Evolutionary conservation across 2,797 vertebrate species (phyloP).

Genomic region (Lepus townsendii): DNA sequence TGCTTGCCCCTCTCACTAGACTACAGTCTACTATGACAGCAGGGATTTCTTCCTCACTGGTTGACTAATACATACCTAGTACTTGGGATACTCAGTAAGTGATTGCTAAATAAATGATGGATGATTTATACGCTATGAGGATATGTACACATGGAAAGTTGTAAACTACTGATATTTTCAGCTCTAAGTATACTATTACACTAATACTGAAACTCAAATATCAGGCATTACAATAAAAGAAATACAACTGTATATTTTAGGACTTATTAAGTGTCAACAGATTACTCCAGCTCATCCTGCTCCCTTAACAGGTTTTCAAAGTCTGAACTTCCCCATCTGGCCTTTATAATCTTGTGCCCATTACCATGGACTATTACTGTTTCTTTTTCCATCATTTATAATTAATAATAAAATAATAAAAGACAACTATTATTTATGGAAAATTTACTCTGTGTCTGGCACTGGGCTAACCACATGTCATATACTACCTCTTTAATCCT

Average conservation of each 20-base stretch:
- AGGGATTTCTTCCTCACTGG: conserved; percentile 1
- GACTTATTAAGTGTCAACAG: background rate
- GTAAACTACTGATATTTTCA: background rate
- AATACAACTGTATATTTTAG: background rate
- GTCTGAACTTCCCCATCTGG: background rate
- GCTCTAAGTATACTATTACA: background rate
- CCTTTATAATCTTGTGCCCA: background rate
- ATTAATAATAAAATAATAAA: conserved; percentile 43
- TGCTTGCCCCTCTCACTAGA: conserved; percentile 22
- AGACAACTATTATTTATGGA: background rate
- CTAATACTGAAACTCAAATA: conserved; percentile 28
- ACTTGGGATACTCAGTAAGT: background rate
- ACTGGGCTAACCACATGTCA: background rate
- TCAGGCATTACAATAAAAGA: background rate
- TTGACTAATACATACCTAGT: conserved; percentile 1
- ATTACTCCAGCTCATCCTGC: background rate
- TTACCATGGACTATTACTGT: background rate
- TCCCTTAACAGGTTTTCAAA: conserved; percentile 27
- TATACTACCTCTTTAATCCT: background rate
- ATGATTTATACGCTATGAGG: background rate
- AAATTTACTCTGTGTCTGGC: background rate
- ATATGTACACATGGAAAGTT: background rate
- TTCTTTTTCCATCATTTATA: conserved; percentile 21
- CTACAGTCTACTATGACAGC: background rate
- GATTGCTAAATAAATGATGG: background rate